Evolutionary conservation across 2,797 vertebrate species (phyloP).

Genomic region (Anguilla obscura): DNA sequence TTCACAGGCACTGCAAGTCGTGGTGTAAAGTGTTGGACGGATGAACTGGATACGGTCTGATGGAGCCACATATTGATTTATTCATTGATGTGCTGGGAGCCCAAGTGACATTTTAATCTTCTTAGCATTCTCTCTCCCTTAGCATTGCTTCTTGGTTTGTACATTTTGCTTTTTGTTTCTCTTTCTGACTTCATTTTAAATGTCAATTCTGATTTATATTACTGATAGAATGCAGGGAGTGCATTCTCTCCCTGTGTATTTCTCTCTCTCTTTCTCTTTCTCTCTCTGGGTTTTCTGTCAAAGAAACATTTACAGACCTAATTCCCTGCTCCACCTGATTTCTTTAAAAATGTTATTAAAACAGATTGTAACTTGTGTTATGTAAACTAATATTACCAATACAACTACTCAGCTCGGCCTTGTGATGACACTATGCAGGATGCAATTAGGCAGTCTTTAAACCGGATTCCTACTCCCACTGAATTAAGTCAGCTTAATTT

Average conservation of each 20-base stretch:
- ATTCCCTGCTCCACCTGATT: not conserved
- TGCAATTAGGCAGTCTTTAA: slow-evolving; percentile 12
- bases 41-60: slow-evolving; percentile 20
- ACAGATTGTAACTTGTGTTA: not conserved
- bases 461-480: not conserved
- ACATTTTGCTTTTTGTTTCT: no score
- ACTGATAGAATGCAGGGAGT: no score
- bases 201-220: no score
- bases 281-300: not conserved
- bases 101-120: slow-evolving; percentile 21
- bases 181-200: no score
- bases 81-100: slow-evolving; percentile 16
- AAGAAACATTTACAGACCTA: not conserved
- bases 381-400: not conserved
- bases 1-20: not conserved
- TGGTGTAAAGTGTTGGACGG: slow-evolving; percentile 9
- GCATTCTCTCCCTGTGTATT: not conserved
- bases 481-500: not conserved
- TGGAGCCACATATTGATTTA: slow-evolving; percentile 16
- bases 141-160: no score
- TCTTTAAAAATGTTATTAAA: not conserved
- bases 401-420: not conserved
- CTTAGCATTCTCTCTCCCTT: not conserved
- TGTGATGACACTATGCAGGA: not conserved
- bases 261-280: not conserved